These are phyloP conservation scores for Sorex fumeus DNA, from an alignment of 2,113 vertebrate species.

Conservation along the genomic window DNA sequence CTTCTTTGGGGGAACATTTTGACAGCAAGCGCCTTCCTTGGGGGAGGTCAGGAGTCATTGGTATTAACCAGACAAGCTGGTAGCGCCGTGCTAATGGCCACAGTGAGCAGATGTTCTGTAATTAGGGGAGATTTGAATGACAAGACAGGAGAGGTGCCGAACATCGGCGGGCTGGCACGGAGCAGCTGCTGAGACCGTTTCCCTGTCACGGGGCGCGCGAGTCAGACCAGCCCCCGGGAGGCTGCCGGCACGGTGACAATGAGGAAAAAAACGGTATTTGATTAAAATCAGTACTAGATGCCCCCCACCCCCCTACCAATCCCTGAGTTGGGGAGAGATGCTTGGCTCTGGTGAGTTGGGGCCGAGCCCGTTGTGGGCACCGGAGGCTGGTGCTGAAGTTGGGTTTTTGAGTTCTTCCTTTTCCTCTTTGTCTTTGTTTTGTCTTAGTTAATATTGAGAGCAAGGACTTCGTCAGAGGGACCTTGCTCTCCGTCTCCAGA, in stretches of 20 bases:
- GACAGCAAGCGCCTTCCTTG: slow-evolving; percentile 94
- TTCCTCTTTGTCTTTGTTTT: neutral
- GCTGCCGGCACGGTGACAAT: slow-evolving; percentile 91
- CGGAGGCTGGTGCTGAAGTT: rapidly evolving
- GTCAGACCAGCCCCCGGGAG: slow-evolving; percentile 95
- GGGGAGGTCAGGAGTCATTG: slow-evolving; percentile 97
- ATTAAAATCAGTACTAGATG: slow-evolving; percentile 90
- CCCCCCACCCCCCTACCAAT: neutral
- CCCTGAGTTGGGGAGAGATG: slow-evolving; percentile 41
- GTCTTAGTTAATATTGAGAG: neutral
- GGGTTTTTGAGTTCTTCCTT: neutral
- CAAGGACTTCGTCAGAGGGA: neutral
- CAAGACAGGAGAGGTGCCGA: slow-evolving; percentile 96
- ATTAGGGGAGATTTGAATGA: slow-evolving; percentile 99
- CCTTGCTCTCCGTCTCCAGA: no score
- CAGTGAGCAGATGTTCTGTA: slow-evolving; percentile 99
- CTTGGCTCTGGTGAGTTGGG: slow-evolving; percentile 50
- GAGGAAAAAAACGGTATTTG: slow-evolving; percentile 89
- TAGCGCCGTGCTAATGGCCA: slow-evolving; percentile 96
- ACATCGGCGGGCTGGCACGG: slow-evolving; percentile 94
- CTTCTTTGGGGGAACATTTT: slow-evolving; percentile 91
- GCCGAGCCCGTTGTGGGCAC: neutral
- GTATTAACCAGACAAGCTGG: slow-evolving; percentile 97
- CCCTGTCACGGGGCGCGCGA: slow-evolving; percentile 97
- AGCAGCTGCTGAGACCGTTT: slow-evolving; percentile 96